These are phyloP conservation scores for Lydus trimaculatus DNA, from an alignment of 2,888 invertebrate genomes.

Conservation along the genomic window DNA sequence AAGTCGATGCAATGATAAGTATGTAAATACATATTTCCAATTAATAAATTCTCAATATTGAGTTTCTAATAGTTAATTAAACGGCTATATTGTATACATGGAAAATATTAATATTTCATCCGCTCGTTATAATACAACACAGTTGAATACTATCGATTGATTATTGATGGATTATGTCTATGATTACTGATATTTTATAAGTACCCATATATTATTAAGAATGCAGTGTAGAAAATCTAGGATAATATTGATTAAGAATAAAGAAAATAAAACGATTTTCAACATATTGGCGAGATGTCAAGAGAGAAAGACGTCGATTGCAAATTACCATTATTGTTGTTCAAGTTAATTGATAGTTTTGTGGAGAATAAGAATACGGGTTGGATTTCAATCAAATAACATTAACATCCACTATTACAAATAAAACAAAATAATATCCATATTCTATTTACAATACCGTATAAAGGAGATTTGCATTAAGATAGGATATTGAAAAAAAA, in stretches of 20 bases:
- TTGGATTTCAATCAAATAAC: constrained; percentile 7
- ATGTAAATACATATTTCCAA: background rate
- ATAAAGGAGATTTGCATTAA: background rate
- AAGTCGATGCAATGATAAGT: background rate
- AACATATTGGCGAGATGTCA: background rate
- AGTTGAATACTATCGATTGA: background rate
- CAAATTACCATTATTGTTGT: constrained; percentile 2
- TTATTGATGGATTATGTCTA: background rate
- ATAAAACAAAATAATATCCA: background rate
- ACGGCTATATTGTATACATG: background rate
- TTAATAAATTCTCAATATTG: background rate
- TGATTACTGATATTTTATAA: background rate
- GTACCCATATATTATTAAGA: background rate
- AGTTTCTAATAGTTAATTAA: background rate
- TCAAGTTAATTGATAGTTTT: background rate
- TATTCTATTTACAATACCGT: background rate
- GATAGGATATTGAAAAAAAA: background rate
- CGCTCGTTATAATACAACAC: background rate
- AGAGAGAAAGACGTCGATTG: constrained; percentile 4
- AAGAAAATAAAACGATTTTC: background rate
- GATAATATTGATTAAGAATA: background rate
- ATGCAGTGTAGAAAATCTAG: background rate
- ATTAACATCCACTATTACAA: background rate
- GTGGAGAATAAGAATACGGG: background rate
- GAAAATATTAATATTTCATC: background rate